Evolutionary conservation across 2,888 invertebrate species (phyloP), one percentile per base, ranked within the genome.

Genomic region (Pyralis farinalis): DNA sequence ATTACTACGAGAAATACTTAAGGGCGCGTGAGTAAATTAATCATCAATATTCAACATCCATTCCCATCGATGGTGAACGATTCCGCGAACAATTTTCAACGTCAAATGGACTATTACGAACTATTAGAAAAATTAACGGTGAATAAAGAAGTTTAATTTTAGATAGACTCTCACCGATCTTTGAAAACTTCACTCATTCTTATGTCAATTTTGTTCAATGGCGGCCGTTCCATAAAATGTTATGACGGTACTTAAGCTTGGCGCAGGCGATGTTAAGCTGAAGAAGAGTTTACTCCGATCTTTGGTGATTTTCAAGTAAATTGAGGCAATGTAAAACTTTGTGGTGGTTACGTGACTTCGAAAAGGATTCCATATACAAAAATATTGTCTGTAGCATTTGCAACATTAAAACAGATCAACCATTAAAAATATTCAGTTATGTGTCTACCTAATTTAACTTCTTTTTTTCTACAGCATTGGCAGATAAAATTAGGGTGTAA

Each of bases 121-220:
- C 32, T 9, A 32, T 16, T 32, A 8, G 5, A 16, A 20, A 20
- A 34, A 43, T 45, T 47, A 44, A 47, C 42, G 40, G 37, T 6
- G 21, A 31, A 36, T 39, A 53, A 43, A 46, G 40, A 30, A 43
- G 40, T 49, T 49, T 40, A 37, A 46, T 46, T 48, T 41, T 45
- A 42, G 49, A 51, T 51, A 41, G 44, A 44, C 39, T 38, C 40
- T 30, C 39, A 29, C n/a, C 25, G 25, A 25, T 25, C 20, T 37
- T 21, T 30, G 30, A 3, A 21, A 47, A 52, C 37, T 73, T 74
- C 49, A 58, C 63, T 69, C 72, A 70, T 73, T 70, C 75, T 75
- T 69, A 73, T 81, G 83, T 74, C 81, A 80, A 82, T 84, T 84
- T 75, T 59, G 66, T 65, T 57, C 74, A 71, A 82, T 74, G 71